Conservation (phyloP, 1,140 invertebrate genomes). For the Drosophila ficusphila region DNA sequence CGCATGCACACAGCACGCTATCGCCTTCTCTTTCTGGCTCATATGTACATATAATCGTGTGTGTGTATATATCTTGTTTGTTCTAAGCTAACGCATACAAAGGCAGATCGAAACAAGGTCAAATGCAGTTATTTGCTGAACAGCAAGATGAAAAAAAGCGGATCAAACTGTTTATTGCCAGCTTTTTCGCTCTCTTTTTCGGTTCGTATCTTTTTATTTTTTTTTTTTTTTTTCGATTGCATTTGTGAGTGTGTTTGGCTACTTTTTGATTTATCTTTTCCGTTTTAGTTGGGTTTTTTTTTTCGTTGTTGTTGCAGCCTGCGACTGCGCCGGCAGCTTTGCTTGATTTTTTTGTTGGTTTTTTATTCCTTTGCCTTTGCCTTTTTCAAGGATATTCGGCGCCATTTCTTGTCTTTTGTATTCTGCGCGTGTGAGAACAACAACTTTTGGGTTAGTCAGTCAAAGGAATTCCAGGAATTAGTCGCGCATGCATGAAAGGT, state of each 20-base stretch:
- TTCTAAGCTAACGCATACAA: conserved; percentile 70
- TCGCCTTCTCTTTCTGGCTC: conserved; percentile 5
- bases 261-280: conserved; percentile 83
- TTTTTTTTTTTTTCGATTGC: conserved; percentile 24
- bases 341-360: conserved; percentile 28
- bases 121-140: conserved; percentile 81
- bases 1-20: conserved; percentile 29
- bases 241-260: conserved; percentile 56
- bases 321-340: conserved; percentile 55
- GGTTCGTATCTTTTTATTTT: conserved; percentile 14
- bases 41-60: background rate
- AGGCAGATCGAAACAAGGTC: conserved; percentile 74
- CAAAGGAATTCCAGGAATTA: conserved; percentile 80
- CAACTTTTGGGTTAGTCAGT: conserved; percentile 73
- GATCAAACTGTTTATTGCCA: conserved; percentile 60
- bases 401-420: conserved; percentile 46
- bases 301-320: conserved; percentile 41
- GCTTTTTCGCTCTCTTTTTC: conserved; percentile 37
- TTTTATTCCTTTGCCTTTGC: conserved; percentile 60
- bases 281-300: conserved; percentile 43
- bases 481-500: conserved; percentile 62
- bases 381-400: conserved; percentile 81
- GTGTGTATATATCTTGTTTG: conserved; percentile 67
- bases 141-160: conserved; percentile 26
- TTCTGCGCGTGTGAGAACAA: conserved; percentile 72